Evolutionary conservation across 2,888 invertebrate genomes (phyloP), one percentile per base, ranked within the genome.

Genomic region (Stenurella melanura): DNA sequence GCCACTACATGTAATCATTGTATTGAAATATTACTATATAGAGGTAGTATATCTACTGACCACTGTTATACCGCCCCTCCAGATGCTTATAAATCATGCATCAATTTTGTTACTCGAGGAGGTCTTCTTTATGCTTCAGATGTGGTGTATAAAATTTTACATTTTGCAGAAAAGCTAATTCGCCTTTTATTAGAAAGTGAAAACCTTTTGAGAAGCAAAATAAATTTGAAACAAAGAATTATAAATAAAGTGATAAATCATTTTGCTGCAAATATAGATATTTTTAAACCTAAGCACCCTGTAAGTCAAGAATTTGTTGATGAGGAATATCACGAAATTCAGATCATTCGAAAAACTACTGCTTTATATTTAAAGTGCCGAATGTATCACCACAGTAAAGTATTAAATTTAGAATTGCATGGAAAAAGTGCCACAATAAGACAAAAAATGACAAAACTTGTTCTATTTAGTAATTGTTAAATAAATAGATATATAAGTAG

Each of bases 281-380:
- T 63, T 30, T 69, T 74, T 63, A 68, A 56, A 34, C 74, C 69
- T 12, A 17, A 15, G n/a, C 74, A 74, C 19, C 69, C 63, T 30
- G 63, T 69, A 74, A 63, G 15, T 69, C 68, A 74, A 57, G 69
- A 74, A 63, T 74, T 74, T 69, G 9, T 74, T 30, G 21, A 18
- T 54, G 74, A 76, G 56, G 72, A 76, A 60, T 61, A 54, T 50
- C 72, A 76, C 30, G 72, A 76, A 57, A 60, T 61, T 67, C 76
- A 76, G 54, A 58, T 68, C 19, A 30, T 73, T 17, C 21, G 73
- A n/a, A 73, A 76, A 63, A 67, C 57, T 30, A 30, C 56, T 21
- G 54, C 38, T 50, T 54, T 69, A 30, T 76, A 61, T 68, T 66
- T 70, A 57, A 70, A 58, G 50, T 69, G 69, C 34, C 69, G 69